Base-by-base conservation (phyloP, 2,888 invertebrate species). In the Drosophila pseudotalamancana region DNA sequence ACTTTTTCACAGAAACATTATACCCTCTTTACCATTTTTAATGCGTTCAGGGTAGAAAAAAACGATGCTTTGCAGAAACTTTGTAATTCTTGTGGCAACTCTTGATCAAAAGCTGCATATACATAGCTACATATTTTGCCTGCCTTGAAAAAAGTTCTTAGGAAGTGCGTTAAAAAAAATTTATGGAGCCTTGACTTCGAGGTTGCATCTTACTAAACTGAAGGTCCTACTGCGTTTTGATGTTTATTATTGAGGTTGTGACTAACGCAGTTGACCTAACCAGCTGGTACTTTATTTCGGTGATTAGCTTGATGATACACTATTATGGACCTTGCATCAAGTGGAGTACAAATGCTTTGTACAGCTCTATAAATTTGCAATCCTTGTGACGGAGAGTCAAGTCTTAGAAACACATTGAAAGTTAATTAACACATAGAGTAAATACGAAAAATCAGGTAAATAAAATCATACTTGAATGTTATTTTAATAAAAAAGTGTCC, bases 51-150 rank as follows among this genome's bases (percentile, higher is more conserved):
- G n/a, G n/a, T n/a, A n/a, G n/a, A n/a, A n/a, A n/a, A n/a, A n/a
- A n/a, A n/a, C n/a, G n/a, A n/a, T n/a, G 54, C 46, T 51, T 60
- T 54, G 61, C 34, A 61, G 39, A 83, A 87, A 83, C 78, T 87
- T 83, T 72, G 87, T 72, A 84, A 83, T 87, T 77, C 82, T 85
- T 83, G 87, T 81, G 82, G 82, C 87, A 87, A 81, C 82, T 87
- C 82, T 83, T 87, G 82, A 85, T 83, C 82, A 83, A 85, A 83
- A 83, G 82, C 81, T 83, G 71, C 68, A 77, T 65, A 83, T 87
- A 77, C 75, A 77, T 82, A 82, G 87, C 85, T 82, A 87, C 73
- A 69, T 43, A 51, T 49, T 51, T 31, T 3, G 3, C 12, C 3
- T 31, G n/a, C n/a, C 12, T n/a, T n/a, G n/a, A 25, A 25, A 51